Evolutionary conservation across 2,797 vertebrate genomes (phyloP).

Genomic region (Hippopotamyrus pictus): DNA sequence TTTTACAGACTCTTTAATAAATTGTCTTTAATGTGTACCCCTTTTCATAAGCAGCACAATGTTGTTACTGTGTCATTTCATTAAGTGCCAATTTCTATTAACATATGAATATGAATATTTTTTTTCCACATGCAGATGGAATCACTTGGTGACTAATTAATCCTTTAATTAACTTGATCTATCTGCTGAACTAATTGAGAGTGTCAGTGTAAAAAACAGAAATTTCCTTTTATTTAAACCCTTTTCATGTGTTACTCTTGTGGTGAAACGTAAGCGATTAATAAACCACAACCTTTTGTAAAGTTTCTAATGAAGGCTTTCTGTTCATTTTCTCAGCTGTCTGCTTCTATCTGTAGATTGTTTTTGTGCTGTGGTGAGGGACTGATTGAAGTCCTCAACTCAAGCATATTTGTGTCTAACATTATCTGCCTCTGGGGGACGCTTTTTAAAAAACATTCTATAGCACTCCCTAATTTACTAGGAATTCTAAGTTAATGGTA

Average conservation of each 20-base stretch:
- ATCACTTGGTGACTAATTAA: background rate
- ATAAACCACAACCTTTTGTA: background rate
- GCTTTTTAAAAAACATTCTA: background rate
- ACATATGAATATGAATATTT: background rate
- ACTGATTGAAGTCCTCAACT: background rate
- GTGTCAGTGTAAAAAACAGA: background rate
- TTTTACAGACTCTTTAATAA: too few relatives aligned
- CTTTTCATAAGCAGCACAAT: too few relatives aligned
- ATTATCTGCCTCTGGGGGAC: background rate
- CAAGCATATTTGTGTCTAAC: background rate
- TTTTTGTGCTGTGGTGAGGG: background rate
- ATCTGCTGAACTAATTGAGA: background rate
- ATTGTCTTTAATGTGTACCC: too few relatives aligned
- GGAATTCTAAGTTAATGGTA: background rate
- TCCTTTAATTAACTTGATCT: background rate
- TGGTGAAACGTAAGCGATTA: background rate
- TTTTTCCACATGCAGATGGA: background rate
- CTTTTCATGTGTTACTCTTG: background rate
- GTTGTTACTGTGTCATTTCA: background rate
- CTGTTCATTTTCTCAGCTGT: background rate
- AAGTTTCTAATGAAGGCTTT: background rate
- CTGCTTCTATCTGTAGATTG: background rate
- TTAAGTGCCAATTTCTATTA: background rate
- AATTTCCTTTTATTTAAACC: background rate
- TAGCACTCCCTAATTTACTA: background rate